Base-by-base conservation (phyloP, 1,140 invertebrate genomes). In the Calephelis nemesis region DNA sequence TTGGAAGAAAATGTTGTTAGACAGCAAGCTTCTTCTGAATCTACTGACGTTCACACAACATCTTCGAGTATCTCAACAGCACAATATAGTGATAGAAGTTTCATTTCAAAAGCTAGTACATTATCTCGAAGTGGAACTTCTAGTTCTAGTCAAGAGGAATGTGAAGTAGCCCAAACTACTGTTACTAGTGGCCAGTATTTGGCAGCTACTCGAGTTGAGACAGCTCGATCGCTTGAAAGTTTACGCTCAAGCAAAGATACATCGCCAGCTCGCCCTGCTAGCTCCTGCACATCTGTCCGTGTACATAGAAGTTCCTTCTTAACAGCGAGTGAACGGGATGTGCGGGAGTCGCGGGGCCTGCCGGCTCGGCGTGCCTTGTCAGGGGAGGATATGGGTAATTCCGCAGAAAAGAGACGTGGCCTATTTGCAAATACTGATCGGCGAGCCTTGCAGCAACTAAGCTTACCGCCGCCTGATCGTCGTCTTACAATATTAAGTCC, bases 401-500 rank as follows among this genome's bases (percentile, higher is more conserved):
- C 90, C 62, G 95, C 95, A 0, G 95, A 95, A 77, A 93, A 93
- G 47, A 85, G 93, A 52, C 85, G 95, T 7, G 95, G 94, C 0
- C 72, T 95, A 39, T 96, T 95, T 81, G 95, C 95, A 0, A 94
- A 94, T 0, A 86, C 93, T 0, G 94, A 95, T 67, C 87, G 94
- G 54, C 87, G 92, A 19, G 92, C 91, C 12, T 93, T 95, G 2
- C 94, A 95, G 65, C 94, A 96, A 75, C 86, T 96, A 7, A 95
- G 95, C 72, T 83, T 96, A 15, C 94, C 94, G 0, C 95, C 95
- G 0, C 94, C 95, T 0, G 92, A 93, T 42, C 93, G 92, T 39
- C 90, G 93, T 52, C 92, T 96, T 39, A 96, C 95, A 7, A 96
- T 96, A 58, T 86, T 96, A 49, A 96, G 95, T 54, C 95, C 95